phyloP scores from a whole-genome alignment of 2,888 invertebrate genomes.

The Phrixothrix hirtus region DNA sequence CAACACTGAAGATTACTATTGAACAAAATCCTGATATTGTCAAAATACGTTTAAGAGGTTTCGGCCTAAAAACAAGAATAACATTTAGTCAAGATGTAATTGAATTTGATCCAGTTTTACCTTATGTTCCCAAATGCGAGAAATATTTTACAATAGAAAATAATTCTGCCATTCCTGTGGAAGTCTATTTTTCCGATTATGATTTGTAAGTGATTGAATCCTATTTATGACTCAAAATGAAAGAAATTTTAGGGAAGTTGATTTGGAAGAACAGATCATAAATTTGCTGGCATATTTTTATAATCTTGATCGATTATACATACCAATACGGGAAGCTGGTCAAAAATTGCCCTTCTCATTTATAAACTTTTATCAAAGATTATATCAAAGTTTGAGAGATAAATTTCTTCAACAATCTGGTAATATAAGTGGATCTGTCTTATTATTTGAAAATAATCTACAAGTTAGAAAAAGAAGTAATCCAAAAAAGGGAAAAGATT shows the following conservation, averaged over 20 bases:
- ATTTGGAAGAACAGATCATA: constrained; percentile 49
- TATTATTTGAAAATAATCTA: too few species aligned
- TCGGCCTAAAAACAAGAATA: constrained; percentile 61
- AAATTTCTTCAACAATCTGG: too few species aligned
- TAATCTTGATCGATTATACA: constrained; percentile 48
- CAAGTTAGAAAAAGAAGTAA: too few species aligned
- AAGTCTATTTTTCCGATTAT: constrained; percentile 69
- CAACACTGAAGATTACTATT: constrained; percentile 51
- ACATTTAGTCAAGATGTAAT: constrained; percentile 59
- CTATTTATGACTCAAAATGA: too few species aligned
- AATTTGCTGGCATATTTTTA: constrained; percentile 51
- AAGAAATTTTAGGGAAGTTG: constrained; percentile 46
- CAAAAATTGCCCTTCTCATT: constrained; percentile 46
- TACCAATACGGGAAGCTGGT: constrained; percentile 51
- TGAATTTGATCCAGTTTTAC: constrained; percentile 65
- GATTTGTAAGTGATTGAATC: constrained; percentile 60
- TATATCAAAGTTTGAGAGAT: constrained; percentile 35
- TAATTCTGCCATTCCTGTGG: constrained; percentile 66
- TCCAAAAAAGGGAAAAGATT: constrained; percentile 3
- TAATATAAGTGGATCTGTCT: too few species aligned
- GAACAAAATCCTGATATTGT: constrained; percentile 60
- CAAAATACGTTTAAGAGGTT: constrained; percentile 59
- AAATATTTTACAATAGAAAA: constrained; percentile 66
- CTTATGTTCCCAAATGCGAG: constrained; percentile 64
- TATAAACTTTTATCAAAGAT: constrained; percentile 45